These are phyloP conservation scores for Mormyrops boulengeri DNA, from an alignment of 2,797 vertebrate genomes.

Conservation along the genomic window DNA sequence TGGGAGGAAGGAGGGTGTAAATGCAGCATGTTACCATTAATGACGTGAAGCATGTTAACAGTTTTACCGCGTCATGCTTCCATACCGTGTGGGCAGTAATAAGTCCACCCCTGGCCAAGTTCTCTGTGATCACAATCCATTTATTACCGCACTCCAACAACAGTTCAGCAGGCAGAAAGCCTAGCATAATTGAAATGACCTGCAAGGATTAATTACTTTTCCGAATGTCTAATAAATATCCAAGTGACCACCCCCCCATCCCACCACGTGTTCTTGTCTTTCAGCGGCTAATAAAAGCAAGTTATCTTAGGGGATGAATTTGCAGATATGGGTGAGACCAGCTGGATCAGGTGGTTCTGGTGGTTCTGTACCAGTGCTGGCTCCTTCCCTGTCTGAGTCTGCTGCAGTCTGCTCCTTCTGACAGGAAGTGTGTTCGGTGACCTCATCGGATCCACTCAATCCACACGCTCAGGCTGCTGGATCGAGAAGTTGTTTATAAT, in stretches of 20 bases:
- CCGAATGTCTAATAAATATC: background rate
- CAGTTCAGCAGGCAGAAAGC: background rate
- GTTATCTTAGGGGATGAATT: background rate
- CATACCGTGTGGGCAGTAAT: background rate
- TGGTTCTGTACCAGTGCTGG: background rate
- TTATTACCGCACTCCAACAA: background rate
- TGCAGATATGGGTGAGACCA: background rate
- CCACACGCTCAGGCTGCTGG: background rate
- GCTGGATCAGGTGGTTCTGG: background rate
- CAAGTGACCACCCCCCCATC: background rate
- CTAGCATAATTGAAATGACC: constrained; percentile 9
- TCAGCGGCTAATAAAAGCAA: background rate
- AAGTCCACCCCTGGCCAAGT: background rate
- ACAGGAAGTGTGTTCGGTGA: background rate
- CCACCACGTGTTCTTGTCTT: background rate
- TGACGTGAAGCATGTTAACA: background rate
- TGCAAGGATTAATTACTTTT: background rate
- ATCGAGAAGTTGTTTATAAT: background rate
- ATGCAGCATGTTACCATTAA: background rate
- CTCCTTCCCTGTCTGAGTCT: background rate
- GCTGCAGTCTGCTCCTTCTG: background rate
- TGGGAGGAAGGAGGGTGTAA: background rate
- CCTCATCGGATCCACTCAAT: background rate
- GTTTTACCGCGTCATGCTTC: background rate
- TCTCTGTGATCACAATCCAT: background rate